Base-by-base conservation (phyloP, 2,888 invertebrate genomes). In the Sisyra terminalis region DNA sequence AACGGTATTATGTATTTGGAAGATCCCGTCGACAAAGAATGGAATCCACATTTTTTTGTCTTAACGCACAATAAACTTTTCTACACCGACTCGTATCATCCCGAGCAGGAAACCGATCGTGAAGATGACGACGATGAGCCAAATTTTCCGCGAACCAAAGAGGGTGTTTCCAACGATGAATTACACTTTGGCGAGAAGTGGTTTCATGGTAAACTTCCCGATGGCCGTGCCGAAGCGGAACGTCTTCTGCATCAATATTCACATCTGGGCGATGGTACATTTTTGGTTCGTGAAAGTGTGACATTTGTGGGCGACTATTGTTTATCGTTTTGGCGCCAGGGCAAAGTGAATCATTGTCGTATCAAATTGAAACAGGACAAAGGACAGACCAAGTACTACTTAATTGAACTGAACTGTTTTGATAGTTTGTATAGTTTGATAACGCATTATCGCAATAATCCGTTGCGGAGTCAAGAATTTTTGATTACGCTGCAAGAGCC, bases 291-390 rank as follows among this genome's bases (percentile, higher is more conserved):
- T 24, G 88, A 90, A 51, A 92, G 93, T 57, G 90, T 90, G 17
- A 94, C 93, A 0, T 94, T 94, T 63, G 88, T 93, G 1, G 94
- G 94, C 0, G 94, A 94, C 60, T 94, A 92, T 57, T 90, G 92
- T 47, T 65, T 96, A 17, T 94, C 93, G 0, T 94, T 96, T 64
- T 89, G 88, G 92, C 72, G 92, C 10, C 78, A 82, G 52, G 85
- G 83, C 34, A 78, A 79, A 55, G 88, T 88, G 1, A 89, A 89
- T 60, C 94, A 94, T 58, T 93, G 93, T 58, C 73, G 92, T 37
- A 94, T 94, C 46, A 82, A 85, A 56, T 69, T 89, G 40, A 86
- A 85, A 54, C 89, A 89, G 56, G 89, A 90, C 47, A 75, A 82
- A 53, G 92, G 92, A 4, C 70, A 83, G 50, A 85, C 83, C 0